Evolutionary conservation across 2,113 vertebrate species (phyloP).

Genomic region (Galeopterus variegatus): DNA sequence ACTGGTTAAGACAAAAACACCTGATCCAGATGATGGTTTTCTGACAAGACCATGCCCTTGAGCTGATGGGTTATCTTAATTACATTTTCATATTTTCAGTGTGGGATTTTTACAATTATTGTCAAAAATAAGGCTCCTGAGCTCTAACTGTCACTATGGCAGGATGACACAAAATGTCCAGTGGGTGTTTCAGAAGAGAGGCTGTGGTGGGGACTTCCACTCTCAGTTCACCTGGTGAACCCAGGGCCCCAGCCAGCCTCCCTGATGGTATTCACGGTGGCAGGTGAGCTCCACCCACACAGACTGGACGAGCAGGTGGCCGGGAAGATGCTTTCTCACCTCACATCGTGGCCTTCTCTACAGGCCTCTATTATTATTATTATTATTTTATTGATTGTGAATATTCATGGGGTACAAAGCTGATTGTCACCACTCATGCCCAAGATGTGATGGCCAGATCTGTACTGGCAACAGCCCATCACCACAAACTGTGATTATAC

Average conservation of each 20-base stretch:
- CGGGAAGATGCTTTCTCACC: background rate
- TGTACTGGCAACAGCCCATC: too few relatives aligned
- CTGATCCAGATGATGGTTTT: background rate
- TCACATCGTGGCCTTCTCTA: background rate
- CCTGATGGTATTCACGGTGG: accelerated
- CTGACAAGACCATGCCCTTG: background rate
- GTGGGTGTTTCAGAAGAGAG: background rate
- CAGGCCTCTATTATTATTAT: background rate
- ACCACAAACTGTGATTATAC: too few relatives aligned
- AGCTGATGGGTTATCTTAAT: background rate
- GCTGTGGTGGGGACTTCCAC: background rate
- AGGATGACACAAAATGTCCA: background rate
- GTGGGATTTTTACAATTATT: background rate
- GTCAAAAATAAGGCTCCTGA: background rate
- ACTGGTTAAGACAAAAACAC: background rate
- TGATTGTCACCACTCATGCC: too few relatives aligned
- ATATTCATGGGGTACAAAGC: too few relatives aligned
- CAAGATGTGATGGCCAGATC: too few relatives aligned
- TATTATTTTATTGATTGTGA: too few relatives aligned
- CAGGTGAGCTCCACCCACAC: background rate
- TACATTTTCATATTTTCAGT: background rate
- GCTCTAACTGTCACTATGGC: background rate
- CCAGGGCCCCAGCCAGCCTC: background rate
- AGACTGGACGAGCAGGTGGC: accelerated
- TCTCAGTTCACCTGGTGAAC: too few relatives aligned